phyloP scores from a whole-genome alignment of 2,113 vertebrate genomes.

The Tragulus kanchil region DNA sequence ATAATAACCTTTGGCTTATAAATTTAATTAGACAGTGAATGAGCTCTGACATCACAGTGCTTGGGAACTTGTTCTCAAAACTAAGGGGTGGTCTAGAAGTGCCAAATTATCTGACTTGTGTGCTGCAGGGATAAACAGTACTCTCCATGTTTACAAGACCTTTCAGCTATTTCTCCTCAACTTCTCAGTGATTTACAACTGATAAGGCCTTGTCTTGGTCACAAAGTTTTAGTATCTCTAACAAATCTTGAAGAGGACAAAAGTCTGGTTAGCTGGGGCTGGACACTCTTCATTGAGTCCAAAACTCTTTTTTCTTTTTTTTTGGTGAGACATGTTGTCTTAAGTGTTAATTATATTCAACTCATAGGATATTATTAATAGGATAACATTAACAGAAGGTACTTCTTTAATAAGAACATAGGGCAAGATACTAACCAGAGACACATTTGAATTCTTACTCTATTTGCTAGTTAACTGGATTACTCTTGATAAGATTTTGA shows the following conservation, averaged over 20 bases:
- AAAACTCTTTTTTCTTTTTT: neutral
- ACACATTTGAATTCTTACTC: neutral
- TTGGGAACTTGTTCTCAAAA: neutral
- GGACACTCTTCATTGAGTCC: neutral
- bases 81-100: neutral
- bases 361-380: conserved; percentile 3
- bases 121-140: neutral
- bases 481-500: neutral
- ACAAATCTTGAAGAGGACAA: neutral
- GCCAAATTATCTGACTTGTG: neutral
- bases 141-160: neutral
- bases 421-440: neutral
- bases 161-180: neutral
- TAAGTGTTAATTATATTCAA: neutral
- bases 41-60: neutral
- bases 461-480: neutral
- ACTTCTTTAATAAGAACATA: conserved; percentile 3
- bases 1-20: neutral
- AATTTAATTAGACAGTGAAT: neutral
- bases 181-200: neutral
- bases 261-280: neutral
- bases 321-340: neutral
- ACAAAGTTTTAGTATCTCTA: neutral
- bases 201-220: neutral
- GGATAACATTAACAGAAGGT: neutral